Percentiles rank a stretch among this genome's conserved stretches.
Evolutionary conservation across 2,888 invertebrate genomes (phyloP).

Genomic region (Coelinius sp.): DNA sequence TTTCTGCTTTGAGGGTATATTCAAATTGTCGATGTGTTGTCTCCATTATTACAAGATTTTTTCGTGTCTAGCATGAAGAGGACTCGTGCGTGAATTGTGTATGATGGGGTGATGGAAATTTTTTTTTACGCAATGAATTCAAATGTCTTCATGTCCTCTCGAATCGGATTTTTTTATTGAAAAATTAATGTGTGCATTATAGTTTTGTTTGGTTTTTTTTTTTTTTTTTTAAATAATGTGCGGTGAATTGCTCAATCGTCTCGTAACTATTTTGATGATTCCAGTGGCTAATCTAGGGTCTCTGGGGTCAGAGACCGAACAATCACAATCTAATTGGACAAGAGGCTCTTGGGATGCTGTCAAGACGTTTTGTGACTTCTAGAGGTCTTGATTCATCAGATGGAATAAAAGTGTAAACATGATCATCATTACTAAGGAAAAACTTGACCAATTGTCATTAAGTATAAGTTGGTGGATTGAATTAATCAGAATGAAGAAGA

Average conservation of each 20-base stretch:
- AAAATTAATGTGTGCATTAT: neutral
- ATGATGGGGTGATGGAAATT: neutral
- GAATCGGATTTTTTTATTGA: neutral
- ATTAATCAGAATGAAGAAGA: no score
- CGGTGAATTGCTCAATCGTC: conserved; percentile 26
- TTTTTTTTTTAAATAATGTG: neutral
- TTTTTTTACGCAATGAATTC: neutral
- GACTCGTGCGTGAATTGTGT: neutral
- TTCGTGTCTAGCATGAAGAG: neutral
- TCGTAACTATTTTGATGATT: neutral
- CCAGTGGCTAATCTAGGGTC: conserved; percentile 57
- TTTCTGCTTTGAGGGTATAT: neutral
- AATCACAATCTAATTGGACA: conserved; percentile 66
- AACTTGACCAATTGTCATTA: no score
- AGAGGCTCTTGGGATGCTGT: conserved; percentile 58
- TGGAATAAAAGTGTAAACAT: neutral
- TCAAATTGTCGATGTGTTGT: neutral
- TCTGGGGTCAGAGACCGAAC: conserved; percentile 59
- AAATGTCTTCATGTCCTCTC: neutral
- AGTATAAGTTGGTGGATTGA: no score
- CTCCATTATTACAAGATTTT: neutral
- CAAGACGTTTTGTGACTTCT: conserved; percentile 42
- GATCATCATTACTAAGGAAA: neutral
- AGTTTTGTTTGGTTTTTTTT: neutral
- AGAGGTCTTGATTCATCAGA: neutral